phyloP scores from a whole-genome alignment of 2,113 vertebrate genomes.

The Epinephelus cyanopodus region DNA sequence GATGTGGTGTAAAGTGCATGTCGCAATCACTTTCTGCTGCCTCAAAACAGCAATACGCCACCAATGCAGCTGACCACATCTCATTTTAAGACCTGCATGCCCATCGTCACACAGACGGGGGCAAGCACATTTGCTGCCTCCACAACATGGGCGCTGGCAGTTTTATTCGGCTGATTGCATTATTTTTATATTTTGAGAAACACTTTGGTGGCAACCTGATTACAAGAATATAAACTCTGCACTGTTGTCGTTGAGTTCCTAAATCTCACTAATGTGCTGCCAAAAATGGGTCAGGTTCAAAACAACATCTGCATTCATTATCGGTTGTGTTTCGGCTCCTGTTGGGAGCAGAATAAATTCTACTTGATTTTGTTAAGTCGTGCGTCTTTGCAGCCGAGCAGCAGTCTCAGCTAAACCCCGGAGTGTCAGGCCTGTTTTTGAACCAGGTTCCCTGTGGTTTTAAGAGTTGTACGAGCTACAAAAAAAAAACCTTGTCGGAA shows the following conservation, averaged over 20 bases:
- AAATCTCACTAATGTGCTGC: not conserved
- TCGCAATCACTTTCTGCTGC: too few relatives aligned
- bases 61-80: too few relatives aligned
- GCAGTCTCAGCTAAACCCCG: conserved; percentile 26
- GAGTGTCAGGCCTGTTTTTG: conserved; percentile 31
- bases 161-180: not conserved
- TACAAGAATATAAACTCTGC: not conserved
- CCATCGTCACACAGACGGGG: too few relatives aligned
- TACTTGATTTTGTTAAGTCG: conserved; percentile 47
- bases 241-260: not conserved
- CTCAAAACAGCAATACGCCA: too few relatives aligned
- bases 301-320: conserved; percentile 14
- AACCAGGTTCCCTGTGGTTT: conserved; percentile 27
- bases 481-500: conserved; percentile 3
- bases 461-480: conserved; percentile 33
- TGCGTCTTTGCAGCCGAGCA: conserved; percentile 21
- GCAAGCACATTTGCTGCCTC: too few relatives aligned
- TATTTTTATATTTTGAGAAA: not conserved
- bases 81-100: too few relatives aligned
- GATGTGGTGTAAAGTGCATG: too few relatives aligned
- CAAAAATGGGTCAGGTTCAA: conserved; percentile 16
- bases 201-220: not conserved
- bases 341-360: conserved; percentile 48
- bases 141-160: too few relatives aligned
- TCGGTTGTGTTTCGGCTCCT: conserved; percentile 2